Conservation (phyloP, 2,888 invertebrate genomes). For the Campopleginae sp. region DNA sequence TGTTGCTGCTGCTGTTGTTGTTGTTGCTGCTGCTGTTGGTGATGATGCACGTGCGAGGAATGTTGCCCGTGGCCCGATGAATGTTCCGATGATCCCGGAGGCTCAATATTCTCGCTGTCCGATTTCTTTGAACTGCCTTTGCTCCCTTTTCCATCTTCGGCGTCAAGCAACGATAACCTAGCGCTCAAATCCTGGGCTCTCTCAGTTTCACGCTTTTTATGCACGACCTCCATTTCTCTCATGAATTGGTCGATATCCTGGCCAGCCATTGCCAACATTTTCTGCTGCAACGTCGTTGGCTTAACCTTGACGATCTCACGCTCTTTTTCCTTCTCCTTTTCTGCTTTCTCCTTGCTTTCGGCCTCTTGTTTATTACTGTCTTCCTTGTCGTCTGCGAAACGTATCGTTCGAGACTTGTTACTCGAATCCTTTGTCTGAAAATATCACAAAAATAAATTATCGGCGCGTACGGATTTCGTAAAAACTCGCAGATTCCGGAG, state of each 20-base stretch:
- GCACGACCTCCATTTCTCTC: slow-evolving; percentile 96
- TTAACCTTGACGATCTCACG: slow-evolving; percentile 85
- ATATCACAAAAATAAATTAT: background rate
- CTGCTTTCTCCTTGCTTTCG: slow-evolving; percentile 82
- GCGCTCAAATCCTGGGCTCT: slow-evolving; percentile 87
- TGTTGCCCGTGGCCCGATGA: slow-evolving; percentile 72
- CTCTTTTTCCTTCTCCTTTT: slow-evolving; percentile 81
- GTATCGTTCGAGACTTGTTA: slow-evolving; percentile 85
- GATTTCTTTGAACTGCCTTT: slow-evolving; percentile 71
- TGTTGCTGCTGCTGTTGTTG: slow-evolving; percentile 74
- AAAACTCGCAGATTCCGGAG: background rate
- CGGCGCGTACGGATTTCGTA: background rate
- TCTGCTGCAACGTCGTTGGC: slow-evolving; percentile 92
- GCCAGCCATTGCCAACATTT: slow-evolving; percentile 95
- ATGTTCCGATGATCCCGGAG: slow-evolving; percentile 75
- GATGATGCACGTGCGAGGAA: slow-evolving; percentile 72
- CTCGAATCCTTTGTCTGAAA: slow-evolving; percentile 81
- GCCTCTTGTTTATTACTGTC: slow-evolving; percentile 86
- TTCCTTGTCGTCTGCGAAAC: slow-evolving; percentile 87
- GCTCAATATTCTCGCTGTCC: slow-evolving; percentile 73
- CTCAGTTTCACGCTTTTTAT: slow-evolving; percentile 90
- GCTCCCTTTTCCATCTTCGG: slow-evolving; percentile 75
- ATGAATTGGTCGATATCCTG: slow-evolving; percentile 97
- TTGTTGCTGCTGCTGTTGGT: slow-evolving; percentile 61
- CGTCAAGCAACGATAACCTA: slow-evolving; percentile 83